phyloP scores from a whole-genome alignment of 2,888 invertebrate genomes.

The Diarsia mendica region DNA sequence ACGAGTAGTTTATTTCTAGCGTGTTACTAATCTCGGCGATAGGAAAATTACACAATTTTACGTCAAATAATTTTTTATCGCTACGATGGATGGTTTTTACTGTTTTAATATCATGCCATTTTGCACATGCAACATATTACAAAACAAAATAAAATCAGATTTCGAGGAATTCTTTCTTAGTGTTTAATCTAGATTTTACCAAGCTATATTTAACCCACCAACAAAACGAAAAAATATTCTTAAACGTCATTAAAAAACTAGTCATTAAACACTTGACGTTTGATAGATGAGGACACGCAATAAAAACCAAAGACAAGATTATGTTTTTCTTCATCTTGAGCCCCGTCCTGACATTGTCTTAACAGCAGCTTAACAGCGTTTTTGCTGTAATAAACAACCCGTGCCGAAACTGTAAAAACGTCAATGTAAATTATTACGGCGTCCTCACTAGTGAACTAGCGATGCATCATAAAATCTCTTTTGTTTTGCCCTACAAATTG shows the following conservation, averaged over 20 bases:
- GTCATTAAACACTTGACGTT: slow-evolving; percentile 61
- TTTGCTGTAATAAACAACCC: slow-evolving; percentile 75
- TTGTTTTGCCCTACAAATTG: slow-evolving; percentile 64
- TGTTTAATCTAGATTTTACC: slow-evolving; percentile 22
- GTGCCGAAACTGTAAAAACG: slow-evolving; percentile 71
- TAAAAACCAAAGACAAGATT: slow-evolving; percentile 68
- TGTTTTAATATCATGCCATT: slow-evolving; percentile 1
- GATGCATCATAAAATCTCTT: slow-evolving; percentile 57
- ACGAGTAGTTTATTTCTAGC: slow-evolving; percentile 30
- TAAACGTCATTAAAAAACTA: slow-evolving; percentile 58
- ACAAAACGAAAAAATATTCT: slow-evolving; percentile 35
- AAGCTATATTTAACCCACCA: slow-evolving; percentile 3
- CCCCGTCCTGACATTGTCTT: slow-evolving; percentile 62
- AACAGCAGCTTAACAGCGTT: slow-evolving; percentile 68
- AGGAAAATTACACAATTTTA: slow-evolving; percentile 39
- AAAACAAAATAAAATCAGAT: not conserved
- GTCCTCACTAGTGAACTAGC: slow-evolving; percentile 56
- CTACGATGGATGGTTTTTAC: not conserved
- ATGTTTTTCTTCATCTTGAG: slow-evolving; percentile 69
- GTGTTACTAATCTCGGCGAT: slow-evolving; percentile 30
- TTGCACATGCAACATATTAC: not conserved
- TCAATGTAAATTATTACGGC: slow-evolving; percentile 66
- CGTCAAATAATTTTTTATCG: slow-evolving; percentile 29
- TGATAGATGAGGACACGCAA: slow-evolving; percentile 70
- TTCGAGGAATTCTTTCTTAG: not conserved